phyloP scores from a whole-genome alignment of 1,140 invertebrate species.

The Pseudomyrmex sp. region DNA sequence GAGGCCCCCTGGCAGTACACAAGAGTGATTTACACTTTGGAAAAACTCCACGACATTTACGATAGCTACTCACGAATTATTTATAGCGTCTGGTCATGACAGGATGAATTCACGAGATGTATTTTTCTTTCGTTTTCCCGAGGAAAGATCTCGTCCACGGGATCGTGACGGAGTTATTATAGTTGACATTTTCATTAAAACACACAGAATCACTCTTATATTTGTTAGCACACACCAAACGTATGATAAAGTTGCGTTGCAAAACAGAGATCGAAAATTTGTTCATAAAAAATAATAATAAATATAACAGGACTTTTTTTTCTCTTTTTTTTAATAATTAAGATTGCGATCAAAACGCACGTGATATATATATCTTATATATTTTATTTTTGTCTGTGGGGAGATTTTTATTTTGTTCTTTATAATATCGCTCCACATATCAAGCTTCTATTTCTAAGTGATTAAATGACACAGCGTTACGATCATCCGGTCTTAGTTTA shows the following conservation, averaged over 20 bases:
- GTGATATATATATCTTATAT: background rate
- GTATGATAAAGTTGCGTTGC: background rate
- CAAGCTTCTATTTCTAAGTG: slow-evolving; percentile 25
- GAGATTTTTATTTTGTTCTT: too few relatives aligned
- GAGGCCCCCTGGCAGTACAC: background rate
- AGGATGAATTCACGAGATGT: slow-evolving; percentile 35
- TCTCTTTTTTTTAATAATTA: background rate
- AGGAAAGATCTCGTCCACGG: slow-evolving; percentile 12
- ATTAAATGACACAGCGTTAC: slow-evolving; percentile 52
- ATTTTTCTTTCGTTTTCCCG: slow-evolving; percentile 38
- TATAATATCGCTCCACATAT: background rate
- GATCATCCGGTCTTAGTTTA: slow-evolving; percentile 46
- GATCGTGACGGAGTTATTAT: slow-evolving; percentile 15
- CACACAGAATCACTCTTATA: background rate
- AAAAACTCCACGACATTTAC: slow-evolving; percentile 80
- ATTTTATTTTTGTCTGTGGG: background rate
- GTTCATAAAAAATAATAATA: background rate
- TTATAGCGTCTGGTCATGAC: slow-evolving; percentile 75
- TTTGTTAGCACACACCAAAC: background rate
- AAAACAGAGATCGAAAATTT: background rate
- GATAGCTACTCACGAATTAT: slow-evolving; percentile 79
- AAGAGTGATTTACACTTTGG: slow-evolving; percentile 78
- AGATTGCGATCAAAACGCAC: too few relatives aligned
- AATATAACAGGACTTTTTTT: background rate
- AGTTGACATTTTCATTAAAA: slow-evolving; percentile 15